Conservation (phyloP, 2,113 vertebrate genomes). For the Ciconia stormi region DNA sequence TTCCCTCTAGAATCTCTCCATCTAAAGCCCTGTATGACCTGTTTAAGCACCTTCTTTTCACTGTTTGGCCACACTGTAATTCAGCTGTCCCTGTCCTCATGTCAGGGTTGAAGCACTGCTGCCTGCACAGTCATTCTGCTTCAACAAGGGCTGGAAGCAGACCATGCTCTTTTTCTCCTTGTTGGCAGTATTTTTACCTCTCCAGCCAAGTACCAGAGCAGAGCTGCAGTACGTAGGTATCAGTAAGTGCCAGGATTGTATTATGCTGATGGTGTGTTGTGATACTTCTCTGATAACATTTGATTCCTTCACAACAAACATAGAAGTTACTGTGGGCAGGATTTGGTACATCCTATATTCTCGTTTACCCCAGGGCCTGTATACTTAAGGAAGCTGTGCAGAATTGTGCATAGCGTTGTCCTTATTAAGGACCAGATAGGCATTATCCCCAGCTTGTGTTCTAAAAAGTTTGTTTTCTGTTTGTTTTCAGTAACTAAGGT, state of each 20-base stretch:
- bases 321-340: neutral
- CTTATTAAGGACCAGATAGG: neutral
- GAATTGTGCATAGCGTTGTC: neutral
- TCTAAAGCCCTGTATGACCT: neutral
- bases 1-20: neutral
- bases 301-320: neutral
- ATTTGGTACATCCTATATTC: neutral
- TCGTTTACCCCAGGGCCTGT: neutral
- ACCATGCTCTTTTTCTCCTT: neutral
- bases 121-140: neutral
- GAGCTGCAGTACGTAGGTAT: neutral
- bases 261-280: neutral
- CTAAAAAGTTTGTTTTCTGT: slow-evolving; percentile 33
- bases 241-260: neutral
- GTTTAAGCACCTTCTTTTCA: neutral
- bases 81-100: neutral
- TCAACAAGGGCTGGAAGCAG: neutral
- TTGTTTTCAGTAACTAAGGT: slow-evolving; percentile 74
- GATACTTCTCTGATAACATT: neutral
- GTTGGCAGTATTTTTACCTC: neutral
- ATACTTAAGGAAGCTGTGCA: neutral
- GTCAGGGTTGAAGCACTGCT: neutral
- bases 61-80: neutral
- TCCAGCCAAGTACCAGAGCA: neutral
- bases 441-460: neutral